Conservation (phyloP, 2,888 invertebrate species). For the Aquatica leii region DNA sequence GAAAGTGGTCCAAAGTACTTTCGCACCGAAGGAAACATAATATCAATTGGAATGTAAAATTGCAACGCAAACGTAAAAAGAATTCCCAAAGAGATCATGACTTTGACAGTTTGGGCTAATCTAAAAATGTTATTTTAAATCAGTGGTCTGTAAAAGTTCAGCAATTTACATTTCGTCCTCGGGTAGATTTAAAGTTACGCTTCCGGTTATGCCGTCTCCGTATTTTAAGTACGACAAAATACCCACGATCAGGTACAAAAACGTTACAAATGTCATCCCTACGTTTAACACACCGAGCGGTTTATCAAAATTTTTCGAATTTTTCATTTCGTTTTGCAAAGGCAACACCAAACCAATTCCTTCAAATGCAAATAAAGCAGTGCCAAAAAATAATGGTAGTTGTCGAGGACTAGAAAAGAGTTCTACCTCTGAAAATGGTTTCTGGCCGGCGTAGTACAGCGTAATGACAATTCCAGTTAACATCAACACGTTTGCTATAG, state of each 20-base stretch:
- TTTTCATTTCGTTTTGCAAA: constrained; percentile 89
- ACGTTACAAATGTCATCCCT: constrained; percentile 83
- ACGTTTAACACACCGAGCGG: constrained; percentile 87
- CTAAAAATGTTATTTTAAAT: constrained; percentile 61
- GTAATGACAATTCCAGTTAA: constrained; percentile 79
- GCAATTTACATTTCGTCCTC: constrained; percentile 63
- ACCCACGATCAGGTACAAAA: constrained; percentile 82
- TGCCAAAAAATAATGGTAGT: constrained; percentile 92
- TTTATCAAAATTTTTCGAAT: constrained; percentile 79
- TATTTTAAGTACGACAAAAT: constrained; percentile 89
- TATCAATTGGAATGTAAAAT: constrained; percentile 92
- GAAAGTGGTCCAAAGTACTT: constrained; percentile 65
- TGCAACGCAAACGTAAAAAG: constrained; percentile 92
- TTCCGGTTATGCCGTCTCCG: constrained; percentile 82
- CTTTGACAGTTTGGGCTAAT: constrained; percentile 80
- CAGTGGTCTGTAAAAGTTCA: background rate
- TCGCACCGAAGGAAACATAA: constrained; percentile 81
- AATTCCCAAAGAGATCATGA: constrained; percentile 86
- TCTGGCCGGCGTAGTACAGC: constrained; percentile 76
- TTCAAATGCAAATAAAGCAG: constrained; percentile 96
- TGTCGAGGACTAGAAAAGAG: constrained; percentile 68
- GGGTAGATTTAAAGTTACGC: constrained; percentile 88
- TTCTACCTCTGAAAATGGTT: constrained; percentile 66
- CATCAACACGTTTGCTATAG: constrained; percentile 81
- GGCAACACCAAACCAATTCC: constrained; percentile 95